Base-by-base conservation (phyloP, 1,140 invertebrate species). In the Acromyrmex heyeri region DNA sequence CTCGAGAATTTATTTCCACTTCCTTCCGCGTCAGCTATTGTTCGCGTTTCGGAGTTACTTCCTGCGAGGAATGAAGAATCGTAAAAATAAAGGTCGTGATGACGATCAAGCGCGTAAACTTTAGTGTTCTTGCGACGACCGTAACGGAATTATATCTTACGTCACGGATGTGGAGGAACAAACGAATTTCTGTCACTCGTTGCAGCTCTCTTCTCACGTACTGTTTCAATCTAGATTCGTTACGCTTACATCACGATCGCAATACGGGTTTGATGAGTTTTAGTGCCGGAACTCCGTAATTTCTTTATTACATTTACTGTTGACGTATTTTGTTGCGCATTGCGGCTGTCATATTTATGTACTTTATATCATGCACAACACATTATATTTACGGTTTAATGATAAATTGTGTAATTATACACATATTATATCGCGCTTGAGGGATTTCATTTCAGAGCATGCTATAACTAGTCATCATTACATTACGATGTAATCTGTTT, bases 1-100 rank as follows among this genome's bases (percentile, higher is more conserved):
- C 86, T 90, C 82, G 65, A 91, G 21, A 7, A 89, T 90, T 88
- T 81, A 65, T 85, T 79, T 75, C 59, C 44, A 16, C 65, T 38
- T 38, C 3, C 59, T 55, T 44, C 16, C 18, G 18, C 12, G 18
- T 38, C 16, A 18, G 55, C 34, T 21, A 72, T 72, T 48, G 7
- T 65, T 27, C 62, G 30, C 48, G 30, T 21, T 44, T 67, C n/a
- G 64, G 8, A 10, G 5, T 69, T 50, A 10, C 21, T 1, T 24
- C 21, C 21, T 3, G 8, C 16, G 38, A 50, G 53, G 12, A 30
- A 27, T 8, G 16, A 24, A 27, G 48, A 38, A 8, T 34, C 18
- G 53, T 30, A 3, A 6, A 10, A 57, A 57, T 81, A 81, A 70
- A 70, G 21, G 0, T 44, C 16, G 16, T 21, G 44, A 24, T 50